Evolutionary conservation across 2,888 invertebrate species (phyloP).

Genomic region (Ctena decussata): DNA sequence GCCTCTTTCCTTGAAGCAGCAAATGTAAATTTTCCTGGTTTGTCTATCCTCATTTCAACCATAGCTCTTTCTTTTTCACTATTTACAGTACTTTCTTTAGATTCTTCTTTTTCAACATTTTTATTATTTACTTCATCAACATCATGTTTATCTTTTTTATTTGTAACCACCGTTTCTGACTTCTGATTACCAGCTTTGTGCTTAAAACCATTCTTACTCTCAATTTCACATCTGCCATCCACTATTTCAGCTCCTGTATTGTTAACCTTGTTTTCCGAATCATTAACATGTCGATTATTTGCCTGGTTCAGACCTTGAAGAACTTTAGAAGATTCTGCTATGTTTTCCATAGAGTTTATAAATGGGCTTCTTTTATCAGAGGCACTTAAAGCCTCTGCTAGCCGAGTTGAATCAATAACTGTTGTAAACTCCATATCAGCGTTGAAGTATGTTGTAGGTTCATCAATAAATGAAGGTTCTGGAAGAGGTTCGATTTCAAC

Average conservation of each 20-base stretch:
- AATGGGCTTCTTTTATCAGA: conserved; percentile 30
- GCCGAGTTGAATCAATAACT: conserved; percentile 56
- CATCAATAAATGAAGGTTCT: conserved; percentile 44
- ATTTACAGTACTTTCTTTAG: conserved; percentile 5
- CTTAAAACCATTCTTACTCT: neutral
- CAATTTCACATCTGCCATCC: neutral
- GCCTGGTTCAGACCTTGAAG: neutral
- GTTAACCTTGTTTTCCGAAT: neutral
- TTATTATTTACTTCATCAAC: neutral
- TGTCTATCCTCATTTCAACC: conserved; percentile 58
- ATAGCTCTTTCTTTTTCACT: conserved; percentile 16
- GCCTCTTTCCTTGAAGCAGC: conserved; percentile 75
- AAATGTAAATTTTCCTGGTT: conserved; percentile 79
- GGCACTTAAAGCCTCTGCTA: neutral
- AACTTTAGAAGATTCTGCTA: conserved; percentile 8
- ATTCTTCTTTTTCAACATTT: neutral
- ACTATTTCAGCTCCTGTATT: neutral
- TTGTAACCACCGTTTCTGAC: neutral
- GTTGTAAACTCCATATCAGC: conserved; percentile 79
- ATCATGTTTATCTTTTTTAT: neutral
- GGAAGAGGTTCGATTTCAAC: conserved; percentile 9
- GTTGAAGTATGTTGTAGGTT: conserved; percentile 73
- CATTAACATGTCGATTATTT: neutral
- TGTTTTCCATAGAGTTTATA: neutral
- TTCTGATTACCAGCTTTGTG: neutral